Evolutionary conservation across 1,140 invertebrate species (phyloP), one percentile per base, ranked within the genome.

Genomic region (Tribolium madens): DNA sequence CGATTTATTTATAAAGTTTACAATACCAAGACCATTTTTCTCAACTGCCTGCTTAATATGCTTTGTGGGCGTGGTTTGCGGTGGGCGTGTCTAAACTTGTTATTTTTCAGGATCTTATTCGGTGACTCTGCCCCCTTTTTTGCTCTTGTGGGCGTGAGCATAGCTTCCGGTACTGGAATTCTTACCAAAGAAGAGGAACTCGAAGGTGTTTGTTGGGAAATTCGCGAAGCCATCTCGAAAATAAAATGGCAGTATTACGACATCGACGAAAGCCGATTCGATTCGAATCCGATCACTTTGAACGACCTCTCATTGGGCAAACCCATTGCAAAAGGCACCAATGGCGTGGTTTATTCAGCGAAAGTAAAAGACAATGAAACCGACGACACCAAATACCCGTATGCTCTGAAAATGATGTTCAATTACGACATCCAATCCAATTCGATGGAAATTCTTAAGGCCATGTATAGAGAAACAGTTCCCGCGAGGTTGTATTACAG

Each of bases 391-490:
- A 77, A 80, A 17, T 93, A 91, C 85, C 91, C 93, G 0, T 86
- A 95, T 68, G 95, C 95, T 2, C 86, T 97, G 0, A 96, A 97
- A 87, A 95, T 96, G 92, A 95, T 97, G 93, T 97, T 96, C 82
- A 97, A 97, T 86, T 97, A 96, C 83, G 92, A 94, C 83, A 91
- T 93, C 1, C 93, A 95, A 84, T 96, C 94, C 2, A 95, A 94
- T 86, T 91, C 94, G 0, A 86, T 90, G 64, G 89, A 92, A 3
- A 96, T 97, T 70, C 82, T 95, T 15, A 88, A 89, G 33, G 91
- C 92, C 2, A 96, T 97, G 93, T 91, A 92, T 80, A 90, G 91
- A 75, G 95, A 97, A 88, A 93, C 91, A 3, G 89, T 96, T 12
- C 95, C 95, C 9, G 91, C 93, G 0, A 85, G 90, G 78, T 85